Percentiles rank a stretch among this genome's conserved stretches.
phyloP scores from a whole-genome alignment of 2,888 invertebrate species.

The Furcula furcula region DNA sequence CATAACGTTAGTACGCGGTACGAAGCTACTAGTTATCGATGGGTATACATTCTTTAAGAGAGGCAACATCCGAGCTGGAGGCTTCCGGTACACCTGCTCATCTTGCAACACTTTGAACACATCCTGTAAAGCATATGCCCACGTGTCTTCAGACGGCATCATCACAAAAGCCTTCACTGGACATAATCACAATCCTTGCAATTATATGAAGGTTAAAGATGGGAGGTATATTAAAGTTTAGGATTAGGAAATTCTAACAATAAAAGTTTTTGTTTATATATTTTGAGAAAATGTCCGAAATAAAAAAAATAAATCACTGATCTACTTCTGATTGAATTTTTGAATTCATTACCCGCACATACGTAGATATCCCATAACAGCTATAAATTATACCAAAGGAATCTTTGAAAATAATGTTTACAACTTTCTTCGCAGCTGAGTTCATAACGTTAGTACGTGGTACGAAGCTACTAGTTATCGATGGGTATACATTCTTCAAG shows the following conservation, averaged over 20 bases:
- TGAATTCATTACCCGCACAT: no score
- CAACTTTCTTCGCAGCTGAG: slow-evolving; percentile 30
- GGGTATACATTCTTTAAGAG: slow-evolving; percentile 44
- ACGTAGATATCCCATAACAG: no score
- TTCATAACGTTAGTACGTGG: slow-evolving; percentile 32
- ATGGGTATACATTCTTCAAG: slow-evolving; percentile 43
- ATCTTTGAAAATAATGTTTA: no score
- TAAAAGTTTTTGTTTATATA: no score
- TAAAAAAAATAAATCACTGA: no score
- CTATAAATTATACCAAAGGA: no score
- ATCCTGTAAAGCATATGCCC: slow-evolving; percentile 42
- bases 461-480: slow-evolving; percentile 33
- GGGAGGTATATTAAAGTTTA: slow-evolving; percentile 21
- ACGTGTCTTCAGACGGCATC: slow-evolving; percentile 30
- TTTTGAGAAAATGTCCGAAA: no score
- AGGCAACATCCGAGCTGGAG: slow-evolving; percentile 34
- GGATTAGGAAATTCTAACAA: no score
- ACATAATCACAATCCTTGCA: slow-evolving; percentile 27
- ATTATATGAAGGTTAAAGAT: slow-evolving; percentile 9
- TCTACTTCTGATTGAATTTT: no score
- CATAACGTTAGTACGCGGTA: slow-evolving; percentile 28
- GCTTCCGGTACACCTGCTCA: slow-evolving; percentile 47
- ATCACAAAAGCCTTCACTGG: slow-evolving; percentile 15
- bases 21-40: slow-evolving; percentile 35
- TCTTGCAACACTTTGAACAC: slow-evolving; percentile 28